These are phyloP conservation scores for Hemistola chrysoprasaria DNA, from an alignment of 2,888 invertebrate genomes.

Conservation along the genomic window DNA sequence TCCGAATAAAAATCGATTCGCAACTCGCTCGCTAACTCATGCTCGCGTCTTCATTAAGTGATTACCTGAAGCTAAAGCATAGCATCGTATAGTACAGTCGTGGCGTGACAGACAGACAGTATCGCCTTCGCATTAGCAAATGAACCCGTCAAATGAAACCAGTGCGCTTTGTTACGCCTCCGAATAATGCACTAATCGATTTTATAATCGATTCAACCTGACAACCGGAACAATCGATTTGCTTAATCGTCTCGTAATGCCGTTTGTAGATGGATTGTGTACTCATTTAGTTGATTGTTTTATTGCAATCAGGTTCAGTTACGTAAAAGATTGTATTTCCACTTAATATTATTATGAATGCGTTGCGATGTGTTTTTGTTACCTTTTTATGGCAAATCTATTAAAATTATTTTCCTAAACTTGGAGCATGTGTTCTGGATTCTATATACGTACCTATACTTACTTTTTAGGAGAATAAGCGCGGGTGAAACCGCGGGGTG, in stretches of 20 bases:
- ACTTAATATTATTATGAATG: no score
- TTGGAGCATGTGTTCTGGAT: no score
- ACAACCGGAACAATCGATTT: conserved; percentile 21
- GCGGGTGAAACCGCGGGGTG: no score
- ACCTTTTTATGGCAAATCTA: no score
- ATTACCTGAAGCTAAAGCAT: conserved; percentile 22
- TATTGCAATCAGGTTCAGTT: conserved; percentile 4
- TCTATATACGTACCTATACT: no score
- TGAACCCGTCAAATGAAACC: conserved; percentile 21
- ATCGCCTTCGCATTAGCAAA: conserved; percentile 27
- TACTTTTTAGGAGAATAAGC: no score
- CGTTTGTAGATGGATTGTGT: conserved; percentile 8
- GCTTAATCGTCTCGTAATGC: conserved; percentile 19
- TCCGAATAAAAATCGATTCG: no score
- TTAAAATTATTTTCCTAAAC: conserved; percentile 6
- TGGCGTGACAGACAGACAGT: conserved; percentile 20
- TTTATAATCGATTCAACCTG: conserved; percentile 19
- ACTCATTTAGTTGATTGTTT: conserved; percentile 17
- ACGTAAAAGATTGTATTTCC: no score
- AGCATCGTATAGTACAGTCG: no score
- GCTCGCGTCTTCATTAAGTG: conserved; percentile 23
- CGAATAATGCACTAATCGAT: conserved; percentile 22
- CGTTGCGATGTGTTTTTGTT: no score
- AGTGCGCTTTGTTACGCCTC: conserved; percentile 13
- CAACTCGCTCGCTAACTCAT: no score